These are phyloP conservation scores for Hoplodrina blanda DNA, from an alignment of 2,888 invertebrate species.

Conservation along the genomic window DNA sequence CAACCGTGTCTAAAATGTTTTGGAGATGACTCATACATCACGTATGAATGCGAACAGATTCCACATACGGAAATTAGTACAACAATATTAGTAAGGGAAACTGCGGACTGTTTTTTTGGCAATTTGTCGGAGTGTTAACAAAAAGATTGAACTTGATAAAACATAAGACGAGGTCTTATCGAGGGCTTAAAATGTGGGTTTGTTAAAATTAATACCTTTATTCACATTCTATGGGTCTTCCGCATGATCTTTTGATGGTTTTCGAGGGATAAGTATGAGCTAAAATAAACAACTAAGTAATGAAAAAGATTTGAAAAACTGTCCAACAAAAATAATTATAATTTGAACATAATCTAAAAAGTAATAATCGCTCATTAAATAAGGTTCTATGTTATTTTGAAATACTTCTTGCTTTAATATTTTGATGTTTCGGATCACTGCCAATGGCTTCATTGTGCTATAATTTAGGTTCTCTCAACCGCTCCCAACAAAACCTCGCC, in stretches of 20 bases:
- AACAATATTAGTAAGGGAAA: constrained; percentile 38
- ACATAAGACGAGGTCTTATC: constrained; percentile 34
- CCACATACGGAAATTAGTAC: constrained; percentile 48
- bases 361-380: too few relatives aligned
- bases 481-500: constrained; percentile 20
- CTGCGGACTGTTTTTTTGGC: constrained; percentile 19
- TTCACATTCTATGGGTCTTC: constrained; percentile 17
- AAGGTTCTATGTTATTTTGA: too few relatives aligned
- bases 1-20: constrained; percentile 48
- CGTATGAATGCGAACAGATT: constrained; percentile 31
- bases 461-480: not conserved
- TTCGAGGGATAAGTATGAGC: not conserved
- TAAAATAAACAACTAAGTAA: not conserved
- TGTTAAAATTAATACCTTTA: constrained; percentile 11
- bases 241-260: constrained; percentile 6
- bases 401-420: too few relatives aligned
- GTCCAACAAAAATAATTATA: too few relatives aligned
- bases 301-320: too few relatives aligned
- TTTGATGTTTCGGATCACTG: too few relatives aligned
- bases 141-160: constrained; percentile 41
- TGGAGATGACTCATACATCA: constrained; percentile 48
- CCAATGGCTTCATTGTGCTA: not conserved
- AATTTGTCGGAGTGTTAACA: constrained; percentile 44
- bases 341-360: too few relatives aligned
- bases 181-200: constrained; percentile 27